phyloP scores from a whole-genome alignment of 2,888 invertebrate genomes.

The Conus canariensis region DNA sequence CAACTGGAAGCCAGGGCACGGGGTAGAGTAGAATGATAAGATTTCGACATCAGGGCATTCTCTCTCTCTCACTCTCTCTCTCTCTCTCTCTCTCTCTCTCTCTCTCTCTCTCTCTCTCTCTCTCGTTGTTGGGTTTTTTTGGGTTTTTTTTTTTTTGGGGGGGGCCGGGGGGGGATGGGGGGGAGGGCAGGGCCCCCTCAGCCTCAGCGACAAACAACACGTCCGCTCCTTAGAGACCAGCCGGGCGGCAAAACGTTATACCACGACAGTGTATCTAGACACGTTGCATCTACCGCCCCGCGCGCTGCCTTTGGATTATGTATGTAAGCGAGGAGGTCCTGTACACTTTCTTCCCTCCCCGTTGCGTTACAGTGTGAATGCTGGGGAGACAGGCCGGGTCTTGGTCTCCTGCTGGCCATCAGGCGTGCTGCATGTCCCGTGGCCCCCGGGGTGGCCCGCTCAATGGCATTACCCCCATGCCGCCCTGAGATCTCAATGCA shows the following conservation, averaged over 20 bases:
- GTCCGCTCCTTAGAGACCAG: neutral
- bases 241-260: too few relatives aligned
- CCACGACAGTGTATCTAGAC: too few relatives aligned
- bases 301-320: neutral
- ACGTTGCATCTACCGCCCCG: neutral
- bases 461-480: conserved; percentile 19
- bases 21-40: neutral
- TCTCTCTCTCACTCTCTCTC: neutral
- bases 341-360: neutral
- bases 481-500: too few relatives aligned
- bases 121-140: conserved; percentile 4
- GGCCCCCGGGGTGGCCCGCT: neutral
- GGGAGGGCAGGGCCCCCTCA: too few relatives aligned
- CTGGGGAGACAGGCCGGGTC: neutral
- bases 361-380: neutral
- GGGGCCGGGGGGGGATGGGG: too few relatives aligned
- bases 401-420: neutral
- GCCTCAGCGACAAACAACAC: too few relatives aligned
- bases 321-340: too few relatives aligned
- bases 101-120: conserved; percentile 14
- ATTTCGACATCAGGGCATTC: neutral
- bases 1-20: neutral
- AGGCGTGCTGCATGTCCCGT: neutral
- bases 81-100: conserved; percentile 1
- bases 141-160: too few relatives aligned